These are phyloP conservation scores for Leptodactylus fuscus DNA, from an alignment of 2,113 vertebrate species.

Conservation along the genomic window DNA sequence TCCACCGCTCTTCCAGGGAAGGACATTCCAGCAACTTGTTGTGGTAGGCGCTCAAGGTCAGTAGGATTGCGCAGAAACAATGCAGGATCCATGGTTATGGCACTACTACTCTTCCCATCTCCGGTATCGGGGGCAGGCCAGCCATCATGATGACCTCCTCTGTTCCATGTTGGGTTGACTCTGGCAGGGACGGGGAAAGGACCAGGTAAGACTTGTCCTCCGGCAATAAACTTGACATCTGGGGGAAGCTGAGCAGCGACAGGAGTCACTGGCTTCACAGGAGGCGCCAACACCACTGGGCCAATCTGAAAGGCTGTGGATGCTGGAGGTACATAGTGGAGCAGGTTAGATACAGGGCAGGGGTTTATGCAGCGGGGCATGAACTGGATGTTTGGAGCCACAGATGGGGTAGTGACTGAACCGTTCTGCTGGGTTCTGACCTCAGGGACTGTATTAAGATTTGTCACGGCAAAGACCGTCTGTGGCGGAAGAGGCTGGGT, in stretches of 20 bases:
- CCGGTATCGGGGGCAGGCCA: slow-evolving; percentile 47
- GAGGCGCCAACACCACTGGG: slow-evolving; percentile 41
- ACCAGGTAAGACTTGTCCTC: slow-evolving; percentile 47
- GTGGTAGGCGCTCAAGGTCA: neutral
- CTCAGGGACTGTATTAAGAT: slow-evolving; percentile 60
- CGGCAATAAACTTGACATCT: slow-evolving; percentile 47
- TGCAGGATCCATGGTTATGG: slow-evolving; percentile 19
- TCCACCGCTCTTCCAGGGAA: neutral
- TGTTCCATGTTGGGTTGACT: slow-evolving; percentile 47
- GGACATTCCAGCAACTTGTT: neutral
- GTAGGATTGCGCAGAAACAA: slow-evolving; percentile 28
- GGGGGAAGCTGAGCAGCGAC: slow-evolving; percentile 1
- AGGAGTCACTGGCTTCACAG: slow-evolving; percentile 14
- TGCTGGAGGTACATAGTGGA: slow-evolving; percentile 59
- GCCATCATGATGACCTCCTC: slow-evolving; percentile 35
- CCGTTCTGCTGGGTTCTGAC: slow-evolving; percentile 22
- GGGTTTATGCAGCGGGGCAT: slow-evolving; percentile 55
- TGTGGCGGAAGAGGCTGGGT: slow-evolving; percentile 65
- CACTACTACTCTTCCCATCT: slow-evolving; percentile 34
- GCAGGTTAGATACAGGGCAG: slow-evolving; percentile 59
- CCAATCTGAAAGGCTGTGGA: slow-evolving; percentile 47
- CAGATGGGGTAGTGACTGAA: neutral
- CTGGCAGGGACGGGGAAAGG: slow-evolving; percentile 14
- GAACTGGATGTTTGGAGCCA: slow-evolving; percentile 41
- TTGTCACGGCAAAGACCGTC: slow-evolving; percentile 63